Conservation (phyloP, 1,140 invertebrate species). For the Polyergus mexicanus region DNA sequence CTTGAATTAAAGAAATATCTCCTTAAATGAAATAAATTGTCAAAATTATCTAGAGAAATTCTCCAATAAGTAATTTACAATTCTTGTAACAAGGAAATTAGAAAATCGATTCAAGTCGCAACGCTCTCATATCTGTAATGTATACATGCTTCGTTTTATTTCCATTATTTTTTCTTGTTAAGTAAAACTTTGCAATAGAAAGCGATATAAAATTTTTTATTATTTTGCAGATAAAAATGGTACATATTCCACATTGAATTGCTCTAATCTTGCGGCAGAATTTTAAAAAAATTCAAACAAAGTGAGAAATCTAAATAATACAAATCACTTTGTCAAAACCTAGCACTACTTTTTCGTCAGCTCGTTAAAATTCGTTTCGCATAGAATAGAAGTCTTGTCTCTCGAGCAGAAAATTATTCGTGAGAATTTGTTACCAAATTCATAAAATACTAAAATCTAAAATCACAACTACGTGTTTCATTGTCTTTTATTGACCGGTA, state of each 20-base stretch:
- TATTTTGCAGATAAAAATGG: not conserved
- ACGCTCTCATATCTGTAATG: not conserved
- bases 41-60: not conserved
- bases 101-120: not conserved
- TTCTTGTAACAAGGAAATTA: not conserved
- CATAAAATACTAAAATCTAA: not conserved
- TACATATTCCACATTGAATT: too few species aligned
- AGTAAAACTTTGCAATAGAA: not conserved
- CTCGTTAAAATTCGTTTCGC: constrained; percentile 12
- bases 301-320: not conserved
- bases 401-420: not conserved
- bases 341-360: not conserved
- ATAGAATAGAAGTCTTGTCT: not conserved
- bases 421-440: not conserved
- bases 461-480: not conserved
- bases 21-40: constrained; percentile 29
- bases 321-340: not conserved
- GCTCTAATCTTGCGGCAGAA: not conserved
- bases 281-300: not conserved
- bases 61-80: not conserved
- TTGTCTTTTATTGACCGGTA: not conserved
- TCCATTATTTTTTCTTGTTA: not conserved
- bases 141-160: not conserved
- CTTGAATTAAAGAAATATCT: not conserved
- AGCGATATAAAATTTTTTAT: not conserved